Conservation (phyloP, 2,888 invertebrate species). For the Ophraella communa region DNA sequence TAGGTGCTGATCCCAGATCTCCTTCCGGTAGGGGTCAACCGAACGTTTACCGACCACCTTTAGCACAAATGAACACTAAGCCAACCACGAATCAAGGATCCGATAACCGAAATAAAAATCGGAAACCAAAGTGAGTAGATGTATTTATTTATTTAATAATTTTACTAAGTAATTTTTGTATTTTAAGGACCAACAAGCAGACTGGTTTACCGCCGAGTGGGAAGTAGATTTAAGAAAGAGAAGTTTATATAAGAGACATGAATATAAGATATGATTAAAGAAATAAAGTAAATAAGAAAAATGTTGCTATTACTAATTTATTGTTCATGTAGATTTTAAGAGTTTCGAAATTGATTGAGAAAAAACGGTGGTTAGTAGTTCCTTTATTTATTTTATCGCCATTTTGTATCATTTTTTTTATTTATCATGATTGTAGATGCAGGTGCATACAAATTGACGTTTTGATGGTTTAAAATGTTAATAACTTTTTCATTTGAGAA, state of each 20-base stretch:
- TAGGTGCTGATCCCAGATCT: constrained; percentile 51
- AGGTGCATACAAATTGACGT: too few species aligned
- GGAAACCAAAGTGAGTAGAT: constrained; percentile 51
- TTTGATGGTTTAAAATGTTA: too few species aligned
- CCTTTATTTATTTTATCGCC: constrained; percentile 34
- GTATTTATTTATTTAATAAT: neutral
- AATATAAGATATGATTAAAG: constrained; percentile 25
- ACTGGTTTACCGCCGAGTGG: constrained; percentile 53
- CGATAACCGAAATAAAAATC: constrained; percentile 46
- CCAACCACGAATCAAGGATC: constrained; percentile 37
- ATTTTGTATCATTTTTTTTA: constrained; percentile 7
- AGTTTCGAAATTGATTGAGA: constrained; percentile 31
- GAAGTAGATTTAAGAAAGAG: constrained; percentile 41
- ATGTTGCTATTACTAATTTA: constrained; percentile 25
- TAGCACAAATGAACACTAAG: constrained; percentile 39
- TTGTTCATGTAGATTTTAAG: constrained; percentile 45
- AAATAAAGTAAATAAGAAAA: constrained; percentile 23
- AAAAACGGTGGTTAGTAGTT: constrained; percentile 43
- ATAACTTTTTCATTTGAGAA: too few species aligned
- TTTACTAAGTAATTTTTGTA: constrained; percentile 4
- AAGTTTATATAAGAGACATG: constrained; percentile 20
- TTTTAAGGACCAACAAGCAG: constrained; percentile 51
- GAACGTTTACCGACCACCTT: constrained; percentile 49
- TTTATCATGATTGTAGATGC: neutral
- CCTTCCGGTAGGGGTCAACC: constrained; percentile 53